A percentile compares a stretch with the other conserved stretches of the same genome.
These are phyloP conservation scores for Eupithecia insigniata DNA, from an alignment of 2,888 invertebrate species.

Conservation along the genomic window DNA sequence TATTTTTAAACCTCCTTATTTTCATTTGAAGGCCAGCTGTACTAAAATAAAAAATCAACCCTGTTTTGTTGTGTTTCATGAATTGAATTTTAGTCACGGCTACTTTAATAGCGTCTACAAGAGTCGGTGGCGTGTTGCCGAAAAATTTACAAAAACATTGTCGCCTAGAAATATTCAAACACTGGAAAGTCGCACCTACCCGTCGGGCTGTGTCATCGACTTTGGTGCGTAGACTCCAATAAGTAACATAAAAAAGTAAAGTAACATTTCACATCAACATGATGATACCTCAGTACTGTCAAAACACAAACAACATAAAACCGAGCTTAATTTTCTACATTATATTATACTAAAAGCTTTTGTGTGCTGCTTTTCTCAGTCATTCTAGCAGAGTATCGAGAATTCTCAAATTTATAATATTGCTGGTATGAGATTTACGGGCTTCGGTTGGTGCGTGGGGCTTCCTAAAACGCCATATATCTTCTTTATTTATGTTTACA, in stretches of 20 bases:
- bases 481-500: slow-evolving; percentile 83
- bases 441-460: slow-evolving; percentile 74
- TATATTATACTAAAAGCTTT: slow-evolving; percentile 5
- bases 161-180: too few relatives aligned
- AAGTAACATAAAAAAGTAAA: too few relatives aligned
- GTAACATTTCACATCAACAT: not conserved
- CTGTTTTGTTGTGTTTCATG: not conserved
- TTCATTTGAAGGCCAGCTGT: too few relatives aligned
- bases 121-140: too few relatives aligned
- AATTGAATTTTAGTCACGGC: not conserved
- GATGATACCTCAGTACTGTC: not conserved
- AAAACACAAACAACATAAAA: not conserved
- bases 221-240: too few relatives aligned
- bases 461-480: slow-evolving; percentile 80
- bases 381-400: slow-evolving; percentile 18
- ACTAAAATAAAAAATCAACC: too few relatives aligned
- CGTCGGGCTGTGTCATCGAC: too few relatives aligned
- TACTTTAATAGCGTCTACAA: too few relatives aligned
- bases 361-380: slow-evolving; percentile 10
- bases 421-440: slow-evolving; percentile 75
- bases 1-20: too few relatives aligned
- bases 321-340: not conserved
- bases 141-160: too few relatives aligned
- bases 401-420: slow-evolving; percentile 69
- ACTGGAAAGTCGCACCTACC: too few relatives aligned